These are phyloP conservation scores for Zenarchopterus dispar DNA, from an alignment of 2,797 vertebrate species.

Conservation along the genomic window DNA sequence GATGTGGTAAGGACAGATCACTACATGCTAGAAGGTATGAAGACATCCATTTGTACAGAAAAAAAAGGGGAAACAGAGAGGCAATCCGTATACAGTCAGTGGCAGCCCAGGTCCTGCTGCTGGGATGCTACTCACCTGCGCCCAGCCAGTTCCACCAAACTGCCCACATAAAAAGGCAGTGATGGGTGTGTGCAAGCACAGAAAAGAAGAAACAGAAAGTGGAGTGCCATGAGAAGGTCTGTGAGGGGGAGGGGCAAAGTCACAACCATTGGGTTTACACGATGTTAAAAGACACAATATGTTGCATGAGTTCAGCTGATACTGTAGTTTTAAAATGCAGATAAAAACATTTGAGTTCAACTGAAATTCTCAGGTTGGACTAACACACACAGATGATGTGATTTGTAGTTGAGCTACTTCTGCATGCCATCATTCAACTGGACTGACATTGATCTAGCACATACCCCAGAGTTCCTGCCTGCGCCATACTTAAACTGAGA, in stretches of 20 bases:
- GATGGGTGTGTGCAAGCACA: slow-evolving; percentile 71
- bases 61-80: slow-evolving; percentile 10
- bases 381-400: too few species aligned
- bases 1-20: slow-evolving; percentile 26
- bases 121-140: slow-evolving; percentile 74
- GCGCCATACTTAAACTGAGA: too few species aligned
- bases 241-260: slow-evolving; percentile 30
- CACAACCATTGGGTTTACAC: slow-evolving; percentile 4
- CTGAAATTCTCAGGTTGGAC: too few species aligned
- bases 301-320: too few species aligned
- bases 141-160: slow-evolving; percentile 71
- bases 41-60: slow-evolving; percentile 16
- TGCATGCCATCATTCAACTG: too few species aligned
- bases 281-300: too few species aligned
- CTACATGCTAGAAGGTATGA: slow-evolving; percentile 36
- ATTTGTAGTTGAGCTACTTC: too few species aligned
- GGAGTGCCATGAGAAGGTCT: slow-evolving; percentile 54
- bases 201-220: slow-evolving; percentile 74
- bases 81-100: slow-evolving; percentile 25
- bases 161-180: slow-evolving; percentile 69
- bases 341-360: too few species aligned
- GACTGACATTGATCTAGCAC: too few species aligned
- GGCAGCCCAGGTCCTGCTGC: slow-evolving; percentile 38
- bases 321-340: too few species aligned
- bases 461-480: too few species aligned